These are phyloP conservation scores for Dromococcyx pavoninus DNA, from an alignment of 2,797 vertebrate species.

Conservation along the genomic window DNA sequence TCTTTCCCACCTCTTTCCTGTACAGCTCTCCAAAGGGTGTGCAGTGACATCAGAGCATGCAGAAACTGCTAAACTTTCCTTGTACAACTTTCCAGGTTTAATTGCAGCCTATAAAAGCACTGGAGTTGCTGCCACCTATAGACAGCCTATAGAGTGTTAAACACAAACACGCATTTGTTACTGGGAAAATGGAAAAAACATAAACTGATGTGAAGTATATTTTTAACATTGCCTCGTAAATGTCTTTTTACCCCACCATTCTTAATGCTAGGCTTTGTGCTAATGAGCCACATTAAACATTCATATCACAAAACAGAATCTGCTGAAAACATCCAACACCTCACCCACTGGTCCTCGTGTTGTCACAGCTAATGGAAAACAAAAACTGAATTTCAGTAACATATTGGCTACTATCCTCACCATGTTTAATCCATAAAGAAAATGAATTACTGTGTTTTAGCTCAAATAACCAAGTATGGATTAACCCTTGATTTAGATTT, in stretches of 20 bases:
- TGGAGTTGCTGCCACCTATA: conserved; percentile 59
- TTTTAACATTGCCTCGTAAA: not conserved
- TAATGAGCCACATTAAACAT: not conserved
- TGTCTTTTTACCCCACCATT: not conserved
- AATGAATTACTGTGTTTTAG: conserved; percentile 65
- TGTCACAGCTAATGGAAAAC: conserved; percentile 45
- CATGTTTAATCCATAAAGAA: conserved; percentile 63
- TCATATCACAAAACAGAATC: not conserved
- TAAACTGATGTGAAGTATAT: not conserved
- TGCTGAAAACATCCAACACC: not conserved
- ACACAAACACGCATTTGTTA: not conserved
- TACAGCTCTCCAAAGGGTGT: not conserved
- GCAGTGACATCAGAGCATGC: not conserved
- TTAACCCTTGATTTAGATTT: conserved; percentile 72
- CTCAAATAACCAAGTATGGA: conserved; percentile 69
- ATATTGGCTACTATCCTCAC: conserved; percentile 43
- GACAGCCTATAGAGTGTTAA: not conserved
- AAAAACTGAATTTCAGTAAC: conserved; percentile 48
- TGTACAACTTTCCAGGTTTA: not conserved
- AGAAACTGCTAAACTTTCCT: not conserved
- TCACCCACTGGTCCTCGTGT: not conserved
- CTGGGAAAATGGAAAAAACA: not conserved
- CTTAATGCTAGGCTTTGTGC: not conserved
- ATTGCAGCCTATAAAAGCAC: not conserved
- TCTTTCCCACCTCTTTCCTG: not conserved